Percentiles rank a stretch among this genome's conserved stretches.
phyloP scores from a whole-genome alignment of 2,888 invertebrate genomes.

The Tenthredo livida region DNA sequence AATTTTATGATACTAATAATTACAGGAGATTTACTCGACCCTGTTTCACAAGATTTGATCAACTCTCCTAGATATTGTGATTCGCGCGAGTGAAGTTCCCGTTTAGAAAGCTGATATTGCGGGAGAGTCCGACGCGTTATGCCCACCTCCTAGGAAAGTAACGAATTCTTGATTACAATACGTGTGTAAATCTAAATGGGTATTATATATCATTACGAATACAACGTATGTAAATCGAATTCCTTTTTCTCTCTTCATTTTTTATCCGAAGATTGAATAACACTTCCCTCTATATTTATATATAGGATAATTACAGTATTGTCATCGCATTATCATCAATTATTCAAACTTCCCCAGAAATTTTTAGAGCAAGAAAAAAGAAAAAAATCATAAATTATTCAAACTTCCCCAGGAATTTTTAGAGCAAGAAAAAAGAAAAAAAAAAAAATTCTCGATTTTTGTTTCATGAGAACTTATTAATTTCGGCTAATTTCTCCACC shows the following conservation, averaged over 20 bases:
- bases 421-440: neutral
- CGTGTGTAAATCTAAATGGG: neutral
- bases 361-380: neutral
- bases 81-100: slow-evolving; percentile 44
- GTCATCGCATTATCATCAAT: neutral
- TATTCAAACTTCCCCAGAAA: neutral
- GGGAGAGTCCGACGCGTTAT: slow-evolving; percentile 15
- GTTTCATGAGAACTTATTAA: neutral
- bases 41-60: slow-evolving; percentile 25
- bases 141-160: slow-evolving; percentile 22
- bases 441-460: neutral
- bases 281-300: no score
- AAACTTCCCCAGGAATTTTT: neutral
- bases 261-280: no score
- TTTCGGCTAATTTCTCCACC: neutral
- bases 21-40: slow-evolving; percentile 5
- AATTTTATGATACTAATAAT: neutral
- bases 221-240: no score
- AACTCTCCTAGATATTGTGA: slow-evolving; percentile 22
- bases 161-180: slow-evolving; percentile 32
- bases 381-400: neutral
- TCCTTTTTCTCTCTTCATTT: no score
- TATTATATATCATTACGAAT: no score
- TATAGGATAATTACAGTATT: no score
- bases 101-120: slow-evolving; percentile 50